Evolutionary conservation across 2,113 vertebrate genomes (phyloP).

Genomic region (Cathartes aura): DNA sequence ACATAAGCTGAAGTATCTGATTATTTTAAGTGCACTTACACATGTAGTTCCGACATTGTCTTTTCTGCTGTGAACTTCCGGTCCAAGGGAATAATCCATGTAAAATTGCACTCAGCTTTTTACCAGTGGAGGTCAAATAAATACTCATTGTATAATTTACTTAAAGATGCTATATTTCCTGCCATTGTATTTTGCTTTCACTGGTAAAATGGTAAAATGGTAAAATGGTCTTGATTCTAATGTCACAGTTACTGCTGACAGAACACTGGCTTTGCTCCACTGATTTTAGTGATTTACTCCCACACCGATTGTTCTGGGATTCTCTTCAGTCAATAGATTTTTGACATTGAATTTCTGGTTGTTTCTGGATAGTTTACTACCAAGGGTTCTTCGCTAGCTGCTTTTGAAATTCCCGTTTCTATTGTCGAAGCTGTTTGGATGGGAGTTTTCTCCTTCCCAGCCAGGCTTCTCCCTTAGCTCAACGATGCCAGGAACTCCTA

Average conservation of each 20-base stretch:
- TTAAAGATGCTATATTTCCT: not conserved
- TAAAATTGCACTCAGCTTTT: not conserved
- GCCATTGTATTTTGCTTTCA: not conserved
- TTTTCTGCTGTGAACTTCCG: not conserved
- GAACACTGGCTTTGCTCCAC: not conserved
- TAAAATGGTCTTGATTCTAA: not conserved
- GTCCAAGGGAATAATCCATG: not conserved
- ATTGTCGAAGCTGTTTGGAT: not conserved
- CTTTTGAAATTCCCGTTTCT: not conserved
- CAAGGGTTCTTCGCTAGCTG: not conserved
- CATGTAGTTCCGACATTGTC: not conserved
- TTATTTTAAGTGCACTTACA: not conserved
- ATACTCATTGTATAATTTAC: not conserved
- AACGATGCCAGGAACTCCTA: not conserved
- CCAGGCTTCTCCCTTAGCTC: not conserved
- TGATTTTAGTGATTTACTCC: not conserved
- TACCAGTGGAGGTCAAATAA: not conserved
- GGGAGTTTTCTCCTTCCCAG: slow-evolving; percentile 4
- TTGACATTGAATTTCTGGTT: not conserved
- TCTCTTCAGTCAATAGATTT: not conserved
- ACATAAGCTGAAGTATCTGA: not conserved
- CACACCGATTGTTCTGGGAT: not conserved
- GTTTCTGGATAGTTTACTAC: not conserved
- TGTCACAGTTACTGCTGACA: not conserved
- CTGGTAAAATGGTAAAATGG: not conserved